A percentile compares a stretch with the other conserved stretches of the same genome.
phyloP scores from a whole-genome alignment of 2,113 vertebrate species.

The Mirounga angustirostris region DNA sequence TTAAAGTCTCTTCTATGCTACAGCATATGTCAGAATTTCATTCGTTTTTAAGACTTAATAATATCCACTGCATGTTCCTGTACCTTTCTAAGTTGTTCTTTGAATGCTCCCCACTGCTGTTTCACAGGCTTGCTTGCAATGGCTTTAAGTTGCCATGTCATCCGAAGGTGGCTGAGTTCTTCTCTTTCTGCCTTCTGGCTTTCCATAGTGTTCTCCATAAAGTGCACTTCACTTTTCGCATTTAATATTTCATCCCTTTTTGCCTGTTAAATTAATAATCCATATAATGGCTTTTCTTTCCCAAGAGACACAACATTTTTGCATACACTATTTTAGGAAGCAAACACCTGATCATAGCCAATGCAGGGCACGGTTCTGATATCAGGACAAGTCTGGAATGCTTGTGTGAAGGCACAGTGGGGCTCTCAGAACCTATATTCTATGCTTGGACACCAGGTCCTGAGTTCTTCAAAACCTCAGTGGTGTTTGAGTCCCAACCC shows the following conservation, averaged over 20 bases:
- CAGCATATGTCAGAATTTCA: not conserved
- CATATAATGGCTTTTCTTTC: constrained; percentile 24
- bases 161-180: constrained; percentile 88
- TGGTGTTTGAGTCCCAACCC: not conserved
- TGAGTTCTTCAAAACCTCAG: not conserved
- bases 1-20: not conserved
- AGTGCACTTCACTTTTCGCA: constrained; percentile 81
- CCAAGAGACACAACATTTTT: constrained; percentile 38
- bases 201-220: constrained; percentile 85
- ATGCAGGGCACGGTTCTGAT: not conserved
- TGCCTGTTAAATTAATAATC: constrained; percentile 86
- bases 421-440: not conserved
- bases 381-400: not conserved
- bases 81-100: constrained; percentile 92
- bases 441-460: not conserved
- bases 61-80: not conserved
- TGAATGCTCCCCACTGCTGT: constrained; percentile 89
- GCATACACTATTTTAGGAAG: not conserved
- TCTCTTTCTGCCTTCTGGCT: constrained; percentile 87
- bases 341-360: not conserved
- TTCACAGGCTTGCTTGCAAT: constrained; percentile 86
- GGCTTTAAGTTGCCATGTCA: constrained; percentile 87
- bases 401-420: not conserved
- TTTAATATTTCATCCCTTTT: constrained; percentile 86
- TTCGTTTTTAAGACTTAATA: not conserved